Conservation (phyloP, 2,888 invertebrate species). For the Phania funesta region DNA sequence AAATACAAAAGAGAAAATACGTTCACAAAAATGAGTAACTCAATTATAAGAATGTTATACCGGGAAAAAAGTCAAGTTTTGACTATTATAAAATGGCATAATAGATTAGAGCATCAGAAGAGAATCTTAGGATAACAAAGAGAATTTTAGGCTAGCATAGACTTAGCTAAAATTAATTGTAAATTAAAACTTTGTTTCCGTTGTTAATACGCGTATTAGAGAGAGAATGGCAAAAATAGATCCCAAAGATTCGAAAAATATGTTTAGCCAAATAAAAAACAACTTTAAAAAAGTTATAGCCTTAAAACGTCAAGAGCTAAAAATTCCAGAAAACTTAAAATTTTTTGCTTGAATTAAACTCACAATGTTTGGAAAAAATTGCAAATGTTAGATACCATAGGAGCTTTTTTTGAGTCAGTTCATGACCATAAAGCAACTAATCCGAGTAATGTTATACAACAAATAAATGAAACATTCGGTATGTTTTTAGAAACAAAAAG, state of each 20-base stretch:
- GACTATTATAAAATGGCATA: neutral
- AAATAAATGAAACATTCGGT: neutral
- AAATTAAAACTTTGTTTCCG: neutral
- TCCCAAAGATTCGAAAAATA: neutral
- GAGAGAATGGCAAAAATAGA: neutral
- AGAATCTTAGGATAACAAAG: neutral
- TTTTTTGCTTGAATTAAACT: neutral
- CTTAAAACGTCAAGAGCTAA: neutral
- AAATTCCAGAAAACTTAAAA: neutral
- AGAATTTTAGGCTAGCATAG: too few species aligned
- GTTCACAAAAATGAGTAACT: neutral
- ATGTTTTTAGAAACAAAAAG: neutral
- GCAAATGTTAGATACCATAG: neutral
- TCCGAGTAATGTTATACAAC: neutral
- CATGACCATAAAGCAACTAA: neutral
- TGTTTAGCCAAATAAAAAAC: neutral
- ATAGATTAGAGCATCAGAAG: neutral
- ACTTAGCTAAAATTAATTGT: too few species aligned
- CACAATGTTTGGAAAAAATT: neutral
- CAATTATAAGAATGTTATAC: neutral
- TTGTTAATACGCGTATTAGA: too few species aligned
- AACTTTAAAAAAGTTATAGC: neutral
- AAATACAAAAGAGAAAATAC: neutral
- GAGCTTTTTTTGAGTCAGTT: neutral
- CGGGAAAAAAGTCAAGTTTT: neutral